These are phyloP conservation scores for Drosophila lowei DNA, from an alignment of 1,140 invertebrate species.

Conservation along the genomic window DNA sequence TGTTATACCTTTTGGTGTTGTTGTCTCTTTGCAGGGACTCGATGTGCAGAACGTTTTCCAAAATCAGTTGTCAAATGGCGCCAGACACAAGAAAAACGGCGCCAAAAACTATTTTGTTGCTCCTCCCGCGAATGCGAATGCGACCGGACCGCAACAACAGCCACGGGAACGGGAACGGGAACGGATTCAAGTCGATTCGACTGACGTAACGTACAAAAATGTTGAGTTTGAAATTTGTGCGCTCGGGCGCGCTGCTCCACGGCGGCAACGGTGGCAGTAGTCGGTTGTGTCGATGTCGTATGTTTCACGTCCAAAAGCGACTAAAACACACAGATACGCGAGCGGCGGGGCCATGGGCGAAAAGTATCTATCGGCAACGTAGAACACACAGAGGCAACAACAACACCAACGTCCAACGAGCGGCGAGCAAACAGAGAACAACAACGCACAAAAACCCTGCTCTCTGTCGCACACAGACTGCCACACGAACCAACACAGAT, in stretches of 20 bases:
- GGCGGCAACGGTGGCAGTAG: slow-evolving; percentile 22
- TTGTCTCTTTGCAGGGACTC: slow-evolving; percentile 3
- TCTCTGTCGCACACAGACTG: slow-evolving; percentile 29
- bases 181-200: slow-evolving; percentile 9
- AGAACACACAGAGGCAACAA: slow-evolving; percentile 65
- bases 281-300: slow-evolving; percentile 63
- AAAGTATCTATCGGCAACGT: slow-evolving; percentile 74
- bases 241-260: slow-evolving; percentile 2
- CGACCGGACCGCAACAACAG: slow-evolving; percentile 5
- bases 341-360: slow-evolving; percentile 24
- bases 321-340: slow-evolving; percentile 70
- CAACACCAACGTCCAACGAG: slow-evolving; percentile 14
- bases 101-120: slow-evolving; percentile 55
- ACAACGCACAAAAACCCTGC: slow-evolving; percentile 62
- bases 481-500: slow-evolving; percentile 3
- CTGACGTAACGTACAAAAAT: slow-evolving; percentile 76
- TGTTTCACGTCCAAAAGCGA: slow-evolving; percentile 81
- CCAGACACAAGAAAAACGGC: slow-evolving; percentile 61
- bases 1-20: slow-evolving; percentile 4
- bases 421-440: slow-evolving; percentile 74
- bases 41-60: slow-evolving; percentile 5
- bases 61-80: slow-evolving; percentile 43
- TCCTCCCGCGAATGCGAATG: slow-evolving; percentile 7
- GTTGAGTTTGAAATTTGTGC: slow-evolving; percentile 56
- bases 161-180: slow-evolving; percentile 8